These are phyloP conservation scores for Equus quagga DNA, from an alignment of 2,113 vertebrate genomes.

Conservation along the genomic window DNA sequence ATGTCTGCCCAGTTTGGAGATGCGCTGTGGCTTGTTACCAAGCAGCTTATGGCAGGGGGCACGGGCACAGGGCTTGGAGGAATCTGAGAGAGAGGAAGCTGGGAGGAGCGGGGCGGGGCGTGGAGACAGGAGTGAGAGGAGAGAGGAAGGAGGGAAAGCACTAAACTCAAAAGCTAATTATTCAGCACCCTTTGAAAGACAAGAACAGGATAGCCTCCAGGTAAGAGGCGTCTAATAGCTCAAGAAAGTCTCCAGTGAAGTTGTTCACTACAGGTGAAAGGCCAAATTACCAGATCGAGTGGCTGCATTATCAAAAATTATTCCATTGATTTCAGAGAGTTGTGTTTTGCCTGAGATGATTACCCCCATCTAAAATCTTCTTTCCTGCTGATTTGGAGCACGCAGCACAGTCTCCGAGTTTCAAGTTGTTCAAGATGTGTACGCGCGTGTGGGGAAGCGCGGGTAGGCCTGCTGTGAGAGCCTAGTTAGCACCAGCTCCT, in stretches of 20 bases:
- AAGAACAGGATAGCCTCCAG: conserved; percentile 63
- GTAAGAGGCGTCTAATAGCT: conserved; percentile 76
- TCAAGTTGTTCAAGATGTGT: conserved; percentile 37
- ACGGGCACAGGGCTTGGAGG: background rate
- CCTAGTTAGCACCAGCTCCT: background rate
- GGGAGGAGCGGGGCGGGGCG: background rate
- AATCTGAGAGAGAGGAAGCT: background rate
- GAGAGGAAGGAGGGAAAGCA: background rate
- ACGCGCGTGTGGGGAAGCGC: fast-evolving
- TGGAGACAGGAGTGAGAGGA: background rate
- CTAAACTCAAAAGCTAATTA: conserved; percentile 75
- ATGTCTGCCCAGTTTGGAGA: conserved; percentile 75
- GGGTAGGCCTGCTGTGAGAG: background rate
- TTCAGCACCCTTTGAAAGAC: conserved; percentile 71
- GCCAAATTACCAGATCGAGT: conserved; percentile 84
- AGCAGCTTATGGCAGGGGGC: conserved; percentile 66
- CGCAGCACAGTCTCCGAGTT: background rate
- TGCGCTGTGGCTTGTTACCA: conserved; percentile 72
- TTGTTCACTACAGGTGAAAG: conserved; percentile 80
- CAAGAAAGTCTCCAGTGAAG: conserved; percentile 80
- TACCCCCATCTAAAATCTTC: conserved; percentile 77
- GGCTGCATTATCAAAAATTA: conserved; percentile 85
- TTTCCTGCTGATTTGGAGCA: conserved; percentile 79
- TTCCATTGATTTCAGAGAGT: conserved; percentile 84
- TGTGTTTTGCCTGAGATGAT: conserved; percentile 75